Evolutionary conservation across 2,888 invertebrate genomes (phyloP).

Genomic region (Catocala sponsa): DNA sequence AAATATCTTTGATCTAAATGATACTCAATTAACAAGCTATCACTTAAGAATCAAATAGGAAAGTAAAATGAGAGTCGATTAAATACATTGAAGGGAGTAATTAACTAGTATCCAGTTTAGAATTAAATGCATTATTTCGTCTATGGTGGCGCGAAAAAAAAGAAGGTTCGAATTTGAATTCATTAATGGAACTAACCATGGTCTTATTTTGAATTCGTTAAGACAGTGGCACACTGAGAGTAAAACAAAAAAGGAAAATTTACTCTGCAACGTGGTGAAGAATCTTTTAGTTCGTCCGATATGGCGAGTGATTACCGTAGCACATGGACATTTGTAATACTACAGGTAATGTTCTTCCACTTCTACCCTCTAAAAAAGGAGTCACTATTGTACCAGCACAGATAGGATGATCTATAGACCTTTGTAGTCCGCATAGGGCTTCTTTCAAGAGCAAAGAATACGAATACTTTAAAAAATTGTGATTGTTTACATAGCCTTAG

Average conservation of each 20-base stretch:
- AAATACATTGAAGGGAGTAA: conserved; percentile 32
- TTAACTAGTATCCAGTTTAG: conserved; percentile 32
- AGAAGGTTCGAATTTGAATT: conserved; percentile 59
- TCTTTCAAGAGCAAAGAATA: no score
- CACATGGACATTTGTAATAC: no score
- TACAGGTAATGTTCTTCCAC: no score
- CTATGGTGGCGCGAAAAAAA: conserved; percentile 48
- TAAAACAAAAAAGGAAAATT: conserved; percentile 4
- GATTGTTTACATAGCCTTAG: no score
- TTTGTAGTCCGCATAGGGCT: no score
- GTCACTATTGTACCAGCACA: no score
- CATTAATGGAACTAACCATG: conserved; percentile 60
- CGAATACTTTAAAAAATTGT: no score
- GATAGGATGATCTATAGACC: no score
- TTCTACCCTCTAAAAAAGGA: no score
- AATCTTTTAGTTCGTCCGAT: no score
- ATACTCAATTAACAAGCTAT: conserved; percentile 36
- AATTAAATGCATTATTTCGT: conserved; percentile 47
- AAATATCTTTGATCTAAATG: conserved; percentile 28
- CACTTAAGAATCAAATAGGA: conserved; percentile 19
- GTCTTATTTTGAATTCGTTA: conserved; percentile 58
- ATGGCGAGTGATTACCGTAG: no score
- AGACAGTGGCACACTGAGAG: conserved; percentile 37
- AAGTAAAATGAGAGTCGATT: conserved; percentile 28
- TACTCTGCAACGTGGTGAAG: background rate